Base-by-base conservation (phyloP, 2,888 invertebrate species). In the Synanthedon myopaeformis region DNA sequence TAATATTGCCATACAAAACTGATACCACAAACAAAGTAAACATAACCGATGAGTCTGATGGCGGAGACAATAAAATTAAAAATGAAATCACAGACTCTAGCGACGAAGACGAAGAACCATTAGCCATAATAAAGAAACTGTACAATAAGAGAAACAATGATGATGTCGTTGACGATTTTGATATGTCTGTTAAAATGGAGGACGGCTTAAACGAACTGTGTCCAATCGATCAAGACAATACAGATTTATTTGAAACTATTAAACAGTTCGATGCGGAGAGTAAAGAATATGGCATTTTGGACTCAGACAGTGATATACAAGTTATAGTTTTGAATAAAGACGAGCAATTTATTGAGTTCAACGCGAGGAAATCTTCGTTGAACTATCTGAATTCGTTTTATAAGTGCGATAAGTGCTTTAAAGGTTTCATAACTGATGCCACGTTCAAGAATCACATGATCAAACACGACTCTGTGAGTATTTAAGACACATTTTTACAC, bases 381-480 rank as follows among this genome's bases (percentile, higher is more conserved):
- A 85, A 83, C 41, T 86, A 83, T 54, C 52, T 66, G 0, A 76
- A 76, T 10, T 78, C 80, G 0, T 66, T 74, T 3, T 82, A 77
- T 42, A 82, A 82, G 48, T 85, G 85, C 48, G 71, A 78, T 0
- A 61, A 64, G 1, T 86, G 85, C 12, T 85, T 57, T 11, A 82
- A 80, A 54, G 85, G 86, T 0, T 86, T 83, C 45, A 71, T 82
- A 42, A 76, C 76, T 0, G 73, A 78, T 3, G 57, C 57, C 0
- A 79, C 83, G 0, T 82, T 61, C 6, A 72, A 67, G 28, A 86
- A 83, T 59, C 85, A 86, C 51, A 79, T 85, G 82, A 11, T 59
- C 0, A 57, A 71, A 4, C 84, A 86, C 61, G 78, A 79, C 52
- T 65, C 68, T 54, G 85, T 84, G 41, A 72, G 77, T 65, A 41